A percentile compares a stretch with the other conserved stretches of the same genome.
These are phyloP conservation scores for Carduelis carduelis DNA, from an alignment of 2,797 vertebrate species.

Conservation along the genomic window DNA sequence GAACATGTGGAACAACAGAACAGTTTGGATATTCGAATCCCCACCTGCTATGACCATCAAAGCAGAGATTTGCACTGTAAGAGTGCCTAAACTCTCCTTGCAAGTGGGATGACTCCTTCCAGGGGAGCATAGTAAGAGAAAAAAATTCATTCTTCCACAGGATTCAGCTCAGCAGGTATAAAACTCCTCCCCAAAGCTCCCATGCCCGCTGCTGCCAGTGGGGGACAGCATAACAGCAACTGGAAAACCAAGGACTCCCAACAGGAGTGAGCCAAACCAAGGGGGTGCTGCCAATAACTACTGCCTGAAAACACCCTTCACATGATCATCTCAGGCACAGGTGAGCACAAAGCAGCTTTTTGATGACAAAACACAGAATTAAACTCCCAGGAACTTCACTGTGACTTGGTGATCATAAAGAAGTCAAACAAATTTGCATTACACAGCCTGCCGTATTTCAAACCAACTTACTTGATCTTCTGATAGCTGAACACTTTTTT, in stretches of 20 bases:
- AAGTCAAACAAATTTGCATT: background rate
- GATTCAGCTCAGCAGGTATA: background rate
- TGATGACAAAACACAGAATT: background rate
- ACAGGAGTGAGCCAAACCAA: background rate
- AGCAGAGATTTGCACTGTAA: background rate
- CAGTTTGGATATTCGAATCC: accelerated
- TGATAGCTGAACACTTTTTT: background rate
- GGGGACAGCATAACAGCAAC: background rate
- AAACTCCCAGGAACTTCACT: background rate
- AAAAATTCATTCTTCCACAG: background rate
- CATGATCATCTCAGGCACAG: background rate
- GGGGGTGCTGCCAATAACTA: background rate
- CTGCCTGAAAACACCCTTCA: background rate
- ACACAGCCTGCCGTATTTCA: background rate
- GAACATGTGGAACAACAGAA: background rate
- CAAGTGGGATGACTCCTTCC: background rate
- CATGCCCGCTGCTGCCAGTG: background rate
- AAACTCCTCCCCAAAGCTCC: background rate
- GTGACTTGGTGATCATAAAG: background rate
- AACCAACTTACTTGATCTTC: background rate
- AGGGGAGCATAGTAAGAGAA: background rate
- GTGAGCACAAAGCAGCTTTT: background rate
- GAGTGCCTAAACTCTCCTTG: background rate
- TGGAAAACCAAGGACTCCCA: background rate
- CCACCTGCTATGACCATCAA: background rate